Conservation (phyloP, 2,888 invertebrate species). For the Drosophila cognata region DNA sequence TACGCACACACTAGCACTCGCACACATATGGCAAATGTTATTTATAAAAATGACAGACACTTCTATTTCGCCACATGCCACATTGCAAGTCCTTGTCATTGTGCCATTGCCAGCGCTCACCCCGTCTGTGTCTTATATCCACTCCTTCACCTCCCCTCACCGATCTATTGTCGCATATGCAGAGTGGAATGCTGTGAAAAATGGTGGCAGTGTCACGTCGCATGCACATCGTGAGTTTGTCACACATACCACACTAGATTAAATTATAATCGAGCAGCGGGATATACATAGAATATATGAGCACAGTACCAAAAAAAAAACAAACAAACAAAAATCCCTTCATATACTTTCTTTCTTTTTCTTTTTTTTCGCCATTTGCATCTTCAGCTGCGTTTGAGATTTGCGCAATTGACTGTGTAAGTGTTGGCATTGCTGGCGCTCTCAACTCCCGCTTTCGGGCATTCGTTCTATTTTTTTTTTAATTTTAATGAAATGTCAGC, state of each 20-base stretch:
- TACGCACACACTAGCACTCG: not conserved
- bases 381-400: conserved; percentile 65
- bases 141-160: not conserved
- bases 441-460: conserved; percentile 10
- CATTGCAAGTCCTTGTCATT: conserved; percentile 56
- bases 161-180: conserved; percentile 32
- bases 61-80: conserved; percentile 75
- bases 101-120: conserved; percentile 4
- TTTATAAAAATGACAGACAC: conserved; percentile 81
- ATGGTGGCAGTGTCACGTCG: conserved; percentile 75
- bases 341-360: not conserved
- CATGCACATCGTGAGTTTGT: conserved; percentile 69
- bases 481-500: conserved; percentile 77
- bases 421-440: conserved; percentile 56
- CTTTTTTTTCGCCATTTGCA: conserved; percentile 52
- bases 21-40: conserved; percentile 63
- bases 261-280: conserved; percentile 78
- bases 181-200: conserved; percentile 73
- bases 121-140: conserved; percentile 4
- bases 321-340: conserved; percentile 8
- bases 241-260: conserved; percentile 82
- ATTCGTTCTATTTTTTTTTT: conserved; percentile 31
- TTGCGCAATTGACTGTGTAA: conserved; percentile 81
- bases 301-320: conserved; percentile 30
- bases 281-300: conserved; percentile 30